These are phyloP conservation scores for Cyprinodon variegatus DNA, from an alignment of 2,113 vertebrate genomes.

Conservation along the genomic window DNA sequence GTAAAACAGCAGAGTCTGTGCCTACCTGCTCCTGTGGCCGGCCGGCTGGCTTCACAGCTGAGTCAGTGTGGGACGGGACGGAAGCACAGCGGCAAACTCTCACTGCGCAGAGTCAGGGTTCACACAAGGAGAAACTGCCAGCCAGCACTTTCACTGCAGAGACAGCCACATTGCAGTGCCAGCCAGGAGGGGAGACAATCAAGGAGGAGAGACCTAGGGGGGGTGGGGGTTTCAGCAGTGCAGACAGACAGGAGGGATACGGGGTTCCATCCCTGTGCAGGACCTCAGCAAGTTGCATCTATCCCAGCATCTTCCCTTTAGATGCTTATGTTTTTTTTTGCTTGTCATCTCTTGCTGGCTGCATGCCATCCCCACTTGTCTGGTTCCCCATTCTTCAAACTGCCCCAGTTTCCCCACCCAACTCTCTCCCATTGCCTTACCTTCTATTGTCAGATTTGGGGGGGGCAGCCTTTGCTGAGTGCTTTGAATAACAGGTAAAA, in stretches of 20 bases:
- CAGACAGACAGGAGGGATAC: constrained; percentile 22
- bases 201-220: constrained; percentile 17
- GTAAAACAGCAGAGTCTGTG: constrained; percentile 3
- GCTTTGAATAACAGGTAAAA: constrained; percentile 69
- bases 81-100: constrained; percentile 67
- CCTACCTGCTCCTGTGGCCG: constrained; percentile 63
- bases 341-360: constrained; percentile 56
- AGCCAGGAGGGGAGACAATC: constrained; percentile 53
- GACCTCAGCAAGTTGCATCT: constrained; percentile 37
- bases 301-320: constrained; percentile 42
- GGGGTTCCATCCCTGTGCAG: constrained; percentile 39
- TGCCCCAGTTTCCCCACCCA: constrained; percentile 12
- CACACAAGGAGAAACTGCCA: constrained; percentile 76
- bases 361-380: constrained; percentile 52
- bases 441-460: constrained; percentile 46
- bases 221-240: constrained; percentile 5
- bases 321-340: constrained; percentile 38
- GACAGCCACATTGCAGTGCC: constrained; percentile 65
- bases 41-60: constrained; percentile 62
- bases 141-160: constrained; percentile 74
- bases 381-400: constrained; percentile 5
- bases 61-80: constrained; percentile 78
- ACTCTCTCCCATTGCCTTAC: constrained; percentile 10
- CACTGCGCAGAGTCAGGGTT: constrained; percentile 75
- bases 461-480: constrained; percentile 6